These are phyloP conservation scores for Semaprochilodus insignis DNA, from an alignment of 2,797 vertebrate genomes.

Conservation along the genomic window DNA sequence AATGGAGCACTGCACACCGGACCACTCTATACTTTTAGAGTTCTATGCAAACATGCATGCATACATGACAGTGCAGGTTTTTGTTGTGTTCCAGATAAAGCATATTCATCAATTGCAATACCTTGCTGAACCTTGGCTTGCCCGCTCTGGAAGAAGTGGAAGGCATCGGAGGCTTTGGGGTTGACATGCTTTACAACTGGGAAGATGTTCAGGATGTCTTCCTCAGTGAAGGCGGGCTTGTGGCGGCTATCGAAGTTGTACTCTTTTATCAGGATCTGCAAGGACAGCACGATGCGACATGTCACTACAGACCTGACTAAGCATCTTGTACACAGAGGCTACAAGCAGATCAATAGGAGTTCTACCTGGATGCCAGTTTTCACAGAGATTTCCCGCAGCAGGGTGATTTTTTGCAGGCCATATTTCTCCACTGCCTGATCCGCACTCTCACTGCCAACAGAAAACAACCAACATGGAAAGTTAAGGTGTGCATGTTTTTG, in stretches of 20 bases:
- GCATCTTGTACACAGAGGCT: not conserved
- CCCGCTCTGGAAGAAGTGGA: constrained; percentile 99
- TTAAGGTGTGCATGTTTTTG: not conserved
- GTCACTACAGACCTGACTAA: not conserved
- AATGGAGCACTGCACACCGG: no score
- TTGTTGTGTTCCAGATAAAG: not conserved
- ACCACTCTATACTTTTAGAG: no score
- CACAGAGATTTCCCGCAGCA: constrained; percentile 93
- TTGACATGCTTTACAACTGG: constrained; percentile 98
- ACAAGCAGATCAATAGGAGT: not conserved
- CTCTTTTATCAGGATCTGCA: constrained; percentile 94
- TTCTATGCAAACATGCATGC: no score
- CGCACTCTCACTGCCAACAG: constrained; percentile 84
- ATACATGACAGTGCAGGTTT: no score
- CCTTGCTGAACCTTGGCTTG: constrained; percentile 99
- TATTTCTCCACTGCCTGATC: constrained; percentile 95
- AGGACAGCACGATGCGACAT: constrained; percentile 18
- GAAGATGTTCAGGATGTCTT: constrained; percentile 98
- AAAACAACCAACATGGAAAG: constrained; percentile 5
- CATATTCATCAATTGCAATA: constrained; percentile 57
- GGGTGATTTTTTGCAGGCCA: constrained; percentile 90
- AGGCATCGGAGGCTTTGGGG: constrained; percentile 98
- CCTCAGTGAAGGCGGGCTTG: constrained; percentile 96
- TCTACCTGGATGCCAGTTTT: constrained; percentile 98
- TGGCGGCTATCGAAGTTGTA: constrained; percentile 98